Percentiles rank a stretch among this genome's conserved stretches.
phyloP scores from a whole-genome alignment of 2,797 vertebrate species.

The Sebastes trivittatus region DNA sequence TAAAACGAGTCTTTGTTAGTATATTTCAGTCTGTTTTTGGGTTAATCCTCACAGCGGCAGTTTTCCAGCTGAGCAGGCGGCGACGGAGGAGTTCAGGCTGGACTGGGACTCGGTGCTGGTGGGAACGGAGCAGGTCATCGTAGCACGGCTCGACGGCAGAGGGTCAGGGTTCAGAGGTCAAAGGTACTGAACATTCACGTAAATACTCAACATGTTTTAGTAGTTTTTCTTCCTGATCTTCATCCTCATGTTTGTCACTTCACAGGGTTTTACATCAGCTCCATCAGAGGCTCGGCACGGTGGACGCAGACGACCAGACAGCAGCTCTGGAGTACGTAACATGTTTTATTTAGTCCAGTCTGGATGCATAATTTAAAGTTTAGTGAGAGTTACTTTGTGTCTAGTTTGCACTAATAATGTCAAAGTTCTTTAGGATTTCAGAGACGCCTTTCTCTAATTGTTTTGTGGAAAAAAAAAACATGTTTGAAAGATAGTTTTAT shows the following conservation, averaged over 20 bases:
- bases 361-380: no score
- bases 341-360: not conserved
- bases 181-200: slow-evolving; percentile 57
- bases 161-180: slow-evolving; percentile 94
- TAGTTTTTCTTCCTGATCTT: not conserved
- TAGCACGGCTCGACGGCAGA: slow-evolving; percentile 92
- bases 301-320: slow-evolving; percentile 92
- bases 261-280: slow-evolving; percentile 87
- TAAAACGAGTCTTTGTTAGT: not conserved
- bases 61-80: slow-evolving; percentile 87
- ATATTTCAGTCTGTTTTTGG: no score
- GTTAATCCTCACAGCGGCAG: slow-evolving; percentile 79
- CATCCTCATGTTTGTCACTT: not conserved
- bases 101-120: slow-evolving; percentile 93
- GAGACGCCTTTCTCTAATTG: not conserved
- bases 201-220: not conserved
- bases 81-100: slow-evolving; percentile 89
- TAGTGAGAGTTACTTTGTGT: no score
- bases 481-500: not conserved
- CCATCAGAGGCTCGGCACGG: slow-evolving; percentile 86
- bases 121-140: slow-evolving; percentile 88
- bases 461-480: no score
- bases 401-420: not conserved
- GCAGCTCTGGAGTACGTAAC: slow-evolving; percentile 90
- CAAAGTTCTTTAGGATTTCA: not conserved